Evolutionary conservation across 1,140 invertebrate genomes (phyloP), one percentile per base, ranked within the genome.

Genomic region (Dreissena polymorpha): DNA sequence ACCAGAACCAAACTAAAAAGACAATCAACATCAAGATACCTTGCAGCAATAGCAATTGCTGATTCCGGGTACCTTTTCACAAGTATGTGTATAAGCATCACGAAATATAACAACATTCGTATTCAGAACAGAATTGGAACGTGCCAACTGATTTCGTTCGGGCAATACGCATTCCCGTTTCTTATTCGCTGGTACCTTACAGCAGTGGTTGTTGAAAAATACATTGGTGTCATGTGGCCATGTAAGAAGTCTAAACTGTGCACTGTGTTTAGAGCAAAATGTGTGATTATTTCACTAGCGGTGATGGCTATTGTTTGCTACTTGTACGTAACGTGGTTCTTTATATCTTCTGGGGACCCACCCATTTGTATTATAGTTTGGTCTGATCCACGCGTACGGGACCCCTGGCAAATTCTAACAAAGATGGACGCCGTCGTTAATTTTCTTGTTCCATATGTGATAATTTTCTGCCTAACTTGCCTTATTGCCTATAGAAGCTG

Each of bases 21-120:
- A 88, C 89, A 94, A 0, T 94, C 94, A 57, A 95, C 94, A 0
- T 94, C 94, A 65, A 94, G 94, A 57, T 95, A 95, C 73, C 82
- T 95, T 29, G 94, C 95, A 0, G 95, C 94, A 0, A 85, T 95
- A 16, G 93, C 94, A 7, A 93, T 91, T 0, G 93, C 94, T 0
- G 95, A 95, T 84, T 94, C 94, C 39, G 93, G 93, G 6, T 95
- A 94, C 70, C 87, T 95, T 2, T 67, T 80, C 50, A 88, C 87
- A 10, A 81, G 84, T 49, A 87, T 87, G 81, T 79, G 86, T 21
- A 55, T 83, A 21, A 69, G 69, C 27, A 73, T 88, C 29, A 60
- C 84, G 16, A 18, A 73, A n/a, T 83, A 51, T 27, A 79, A 85
- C 64, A 57, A 69, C n/a, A 63, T 88, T 13, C 65, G 72, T 49